Conservation (phyloP, 2,113 vertebrate species). For the Ceyx melanurus region DNA sequence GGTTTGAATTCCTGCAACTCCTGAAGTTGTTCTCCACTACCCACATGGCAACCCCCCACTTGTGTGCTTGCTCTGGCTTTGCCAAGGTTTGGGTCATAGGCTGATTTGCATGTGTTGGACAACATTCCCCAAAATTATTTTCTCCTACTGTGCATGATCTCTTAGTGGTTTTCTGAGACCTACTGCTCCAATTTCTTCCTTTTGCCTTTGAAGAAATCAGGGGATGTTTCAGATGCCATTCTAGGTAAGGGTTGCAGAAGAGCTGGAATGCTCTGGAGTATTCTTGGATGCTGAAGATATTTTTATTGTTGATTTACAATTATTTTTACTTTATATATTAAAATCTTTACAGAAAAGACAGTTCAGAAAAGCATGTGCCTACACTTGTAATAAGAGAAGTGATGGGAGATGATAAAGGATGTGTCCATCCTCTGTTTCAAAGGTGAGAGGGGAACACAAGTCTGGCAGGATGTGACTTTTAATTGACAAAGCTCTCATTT, state of each 20-base stretch:
- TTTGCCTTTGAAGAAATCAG: neutral
- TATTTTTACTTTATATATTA: neutral
- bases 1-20: neutral
- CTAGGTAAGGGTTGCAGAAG: neutral
- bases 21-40: accelerated
- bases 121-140: neutral
- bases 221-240: neutral
- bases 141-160: neutral
- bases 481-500: neutral
- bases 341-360: neutral
- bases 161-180: neutral
- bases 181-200: neutral
- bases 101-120: neutral
- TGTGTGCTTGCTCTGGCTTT: neutral
- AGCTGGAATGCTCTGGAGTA: neutral
- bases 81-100: neutral
- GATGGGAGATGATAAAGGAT: neutral
- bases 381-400: neutral
- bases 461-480: neutral
- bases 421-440: neutral
- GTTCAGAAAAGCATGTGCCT: neutral
- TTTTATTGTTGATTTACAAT: neutral
- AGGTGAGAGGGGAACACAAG: neutral
- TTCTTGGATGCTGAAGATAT: neutral
- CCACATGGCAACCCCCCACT: accelerated